Base-by-base conservation (phyloP, 1,140 invertebrate genomes). In the Cotesia vestalis region DNA sequence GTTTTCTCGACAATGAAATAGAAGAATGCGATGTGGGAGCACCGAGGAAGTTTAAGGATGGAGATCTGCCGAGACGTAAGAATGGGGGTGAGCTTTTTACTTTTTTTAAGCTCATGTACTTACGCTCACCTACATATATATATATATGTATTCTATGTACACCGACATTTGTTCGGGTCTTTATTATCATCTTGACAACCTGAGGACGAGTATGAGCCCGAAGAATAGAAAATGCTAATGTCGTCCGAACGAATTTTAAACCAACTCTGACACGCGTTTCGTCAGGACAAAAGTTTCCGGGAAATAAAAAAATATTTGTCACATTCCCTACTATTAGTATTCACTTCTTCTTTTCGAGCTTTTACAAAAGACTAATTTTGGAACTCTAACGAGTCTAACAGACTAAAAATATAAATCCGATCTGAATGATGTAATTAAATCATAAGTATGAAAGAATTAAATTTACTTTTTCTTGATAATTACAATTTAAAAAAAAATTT, bases 1-100 rank as follows among this genome's bases (percentile, higher is more conserved):
- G 85, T 87, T 86, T 86, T 86, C 84, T 86, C 84, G 83, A 86
- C 84, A 86, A 85, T 87, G 86, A 87, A 87, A 87, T 86, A 86
- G 86, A 86, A 87, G 85, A 87, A 86, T 86, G 81, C 81, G 81
- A 83, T 83, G 83, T 78, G 79, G 79, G 79, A 71, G 70, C 68
- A 75, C 72, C 78, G 71, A 73, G 79, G 79, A 76, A 38, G 38
- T 66, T 40, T 36, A 12, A 27, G 63, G 63, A 66, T 20, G 38
- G 63, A 66, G 64, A 51, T 72, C 71, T 68, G 71, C 69, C 55
- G 67, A 77, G 71, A 76, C 67, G 71, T 71, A 73, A 66, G 71
- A 51, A 55, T 52, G 67, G 55, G 38, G 52, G 20, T 40, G 53
- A 73, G 71, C 46, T 46, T 35, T 34, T 34, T 34, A 27, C 40